These are phyloP conservation scores for Junco hyemalis DNA, from an alignment of 2,113 vertebrate species.

Conservation along the genomic window DNA sequence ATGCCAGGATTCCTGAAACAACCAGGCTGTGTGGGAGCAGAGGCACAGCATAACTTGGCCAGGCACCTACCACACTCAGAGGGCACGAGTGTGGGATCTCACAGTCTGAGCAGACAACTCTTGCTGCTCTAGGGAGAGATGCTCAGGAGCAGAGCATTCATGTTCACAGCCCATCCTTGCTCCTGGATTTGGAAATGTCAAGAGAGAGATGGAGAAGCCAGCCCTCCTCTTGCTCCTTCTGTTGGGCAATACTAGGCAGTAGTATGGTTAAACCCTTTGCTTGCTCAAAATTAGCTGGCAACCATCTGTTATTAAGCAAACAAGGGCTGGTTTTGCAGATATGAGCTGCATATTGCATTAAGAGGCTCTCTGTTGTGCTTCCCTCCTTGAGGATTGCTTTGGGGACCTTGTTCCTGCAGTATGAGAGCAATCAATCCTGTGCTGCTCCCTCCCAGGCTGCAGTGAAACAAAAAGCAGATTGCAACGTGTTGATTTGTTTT, in stretches of 20 bases:
- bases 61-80: not conserved
- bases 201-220: not conserved
- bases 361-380: not conserved
- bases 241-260: rapidly evolving
- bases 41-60: not conserved
- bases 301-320: not conserved
- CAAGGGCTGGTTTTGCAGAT: not conserved
- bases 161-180: not conserved
- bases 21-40: not conserved
- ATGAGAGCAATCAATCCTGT: not conserved
- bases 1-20: not conserved
- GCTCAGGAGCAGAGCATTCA: not conserved
- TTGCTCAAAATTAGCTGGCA: not conserved
- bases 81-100: not conserved
- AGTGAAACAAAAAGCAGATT: not conserved
- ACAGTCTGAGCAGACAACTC: not conserved
- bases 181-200: not conserved
- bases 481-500: not conserved
- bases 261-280: not conserved
- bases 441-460: not conserved
- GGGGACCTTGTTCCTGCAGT: not conserved
- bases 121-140: not conserved
- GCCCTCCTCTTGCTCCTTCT: not conserved
- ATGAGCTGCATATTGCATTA: not conserved
- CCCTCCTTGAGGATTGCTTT: not conserved